Base-by-base conservation (phyloP, 2,888 invertebrate species). In the Polietes domitor region DNA sequence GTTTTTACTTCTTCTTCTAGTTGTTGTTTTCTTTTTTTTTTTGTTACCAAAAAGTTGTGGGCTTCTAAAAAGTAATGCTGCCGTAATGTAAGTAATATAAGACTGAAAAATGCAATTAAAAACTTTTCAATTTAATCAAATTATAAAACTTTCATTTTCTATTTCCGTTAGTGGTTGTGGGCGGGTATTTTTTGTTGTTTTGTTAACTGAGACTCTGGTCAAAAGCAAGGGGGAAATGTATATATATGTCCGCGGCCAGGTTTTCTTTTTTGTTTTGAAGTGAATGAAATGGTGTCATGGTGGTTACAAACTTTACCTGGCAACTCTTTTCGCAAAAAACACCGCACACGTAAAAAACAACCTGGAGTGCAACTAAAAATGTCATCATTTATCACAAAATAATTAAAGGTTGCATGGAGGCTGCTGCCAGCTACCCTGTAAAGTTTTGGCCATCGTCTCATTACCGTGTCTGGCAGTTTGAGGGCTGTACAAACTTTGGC, bases 341-440 rank as follows among this genome's bases (percentile, higher is more conserved):
- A 77, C 12, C n/a, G n/a, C n/a, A n/a, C n/a, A n/a, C n/a, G n/a
- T n/a, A n/a, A 74, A 82, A 63, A 85, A 77, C 19, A 10, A n/a
- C n/a, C 12, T 43, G 19, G 80, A 86, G 85, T 87, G 86, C 86
- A 87, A 87, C 88, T 43, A 88, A 87, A 87, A 89, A 88, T 89
- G 90, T 89, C 91, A 89, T 89, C 90, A 91, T 90, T 91, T 91
- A 90, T 90, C 91, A 91, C 89, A 89, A 90, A 90, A 90, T 91
- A 90, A 90, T 90, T 90, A 90, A 90, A 90, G 89, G 87, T 88
- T 87, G 83, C 86, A 85, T 82, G 75, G 78, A 73, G 78, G 75
- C 26, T 77, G 61, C 50, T 3, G 37, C 61, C 24, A 32, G 32
- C 15, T n/a, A 6, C 15, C 7, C 5, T 26, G 26, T 41, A n/a